Evolutionary conservation across 2,888 invertebrate genomes (phyloP).

Genomic region (Silvanus unidentatus): DNA sequence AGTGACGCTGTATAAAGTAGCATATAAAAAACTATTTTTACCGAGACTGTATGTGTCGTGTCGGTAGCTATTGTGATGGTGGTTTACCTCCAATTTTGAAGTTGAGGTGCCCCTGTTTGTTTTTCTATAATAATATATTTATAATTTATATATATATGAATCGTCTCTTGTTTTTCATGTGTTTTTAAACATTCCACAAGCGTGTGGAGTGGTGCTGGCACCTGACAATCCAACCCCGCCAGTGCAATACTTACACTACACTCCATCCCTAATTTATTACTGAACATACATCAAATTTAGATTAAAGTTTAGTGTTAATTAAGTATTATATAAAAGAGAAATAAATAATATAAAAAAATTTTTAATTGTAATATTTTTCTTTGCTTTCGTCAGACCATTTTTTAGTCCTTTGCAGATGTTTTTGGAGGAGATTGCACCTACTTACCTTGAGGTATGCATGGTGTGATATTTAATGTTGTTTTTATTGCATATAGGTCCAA

Average conservation of each 20-base stretch:
- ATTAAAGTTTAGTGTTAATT: slow-evolving; percentile 40
- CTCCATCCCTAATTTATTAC: slow-evolving; percentile 41
- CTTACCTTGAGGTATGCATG: no score
- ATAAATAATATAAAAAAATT: slow-evolving; percentile 35
- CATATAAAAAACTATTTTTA: slow-evolving; percentile 35
- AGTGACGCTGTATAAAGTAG: slow-evolving; percentile 40
- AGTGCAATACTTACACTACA: slow-evolving; percentile 45
- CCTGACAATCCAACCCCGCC: slow-evolving; percentile 44
- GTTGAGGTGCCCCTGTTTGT: slow-evolving; percentile 37
- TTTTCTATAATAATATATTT: slow-evolving; percentile 44
- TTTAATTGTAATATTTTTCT: no score
- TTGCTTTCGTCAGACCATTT: no score
- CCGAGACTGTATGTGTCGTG: slow-evolving; percentile 41
- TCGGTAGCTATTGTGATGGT: slow-evolving; percentile 46
- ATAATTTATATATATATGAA: slow-evolving; percentile 48
- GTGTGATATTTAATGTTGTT: no score
- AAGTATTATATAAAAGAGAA: slow-evolving; percentile 42
- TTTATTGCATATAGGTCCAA: no score
- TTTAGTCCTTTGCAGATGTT: no score
- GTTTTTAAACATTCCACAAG: slow-evolving; percentile 36
- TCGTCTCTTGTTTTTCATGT: slow-evolving; percentile 42
- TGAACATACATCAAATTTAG: slow-evolving; percentile 38
- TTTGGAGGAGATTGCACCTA: no score
- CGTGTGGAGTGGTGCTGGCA: slow-evolving; percentile 44
- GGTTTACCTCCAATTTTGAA: slow-evolving; percentile 22